phyloP scores from a whole-genome alignment of 2,113 vertebrate genomes.

The Rhinoderma darwinii region DNA sequence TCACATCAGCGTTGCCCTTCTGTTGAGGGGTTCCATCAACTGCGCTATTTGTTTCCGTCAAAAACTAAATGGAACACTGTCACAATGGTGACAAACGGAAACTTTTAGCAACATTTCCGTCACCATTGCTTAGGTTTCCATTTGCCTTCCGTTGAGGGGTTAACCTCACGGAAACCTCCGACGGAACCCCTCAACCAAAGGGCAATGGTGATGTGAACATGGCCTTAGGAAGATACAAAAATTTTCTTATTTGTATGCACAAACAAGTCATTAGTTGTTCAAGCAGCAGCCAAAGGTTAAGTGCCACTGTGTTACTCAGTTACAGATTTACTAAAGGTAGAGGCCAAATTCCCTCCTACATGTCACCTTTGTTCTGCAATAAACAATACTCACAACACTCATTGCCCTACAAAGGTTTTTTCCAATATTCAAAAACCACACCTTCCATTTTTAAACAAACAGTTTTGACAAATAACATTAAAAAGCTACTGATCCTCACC shows the following conservation, averaged over 20 bases:
- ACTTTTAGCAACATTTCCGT: too few species aligned
- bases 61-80: too few species aligned
- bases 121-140: too few species aligned
- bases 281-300: slow-evolving; percentile 46
- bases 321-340: slow-evolving; percentile 31
- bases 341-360: slow-evolving; percentile 22
- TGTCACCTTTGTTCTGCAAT: slow-evolving; percentile 51
- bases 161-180: too few species aligned
- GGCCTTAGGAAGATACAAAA: neutral
- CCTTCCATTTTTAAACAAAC: slow-evolving; percentile 18
- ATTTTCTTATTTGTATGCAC: slow-evolving; percentile 20
- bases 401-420: slow-evolving; percentile 7
- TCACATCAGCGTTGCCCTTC: too few species aligned
- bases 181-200: too few species aligned
- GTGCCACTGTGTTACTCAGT: slow-evolving; percentile 45
- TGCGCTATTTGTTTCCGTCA: too few species aligned
- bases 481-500: neutral
- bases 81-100: too few species aligned
- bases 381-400: slow-evolving; percentile 11
- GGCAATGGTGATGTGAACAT: too few species aligned
- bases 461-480: slow-evolving; percentile 20
- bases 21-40: too few species aligned
- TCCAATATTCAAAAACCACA: neutral
- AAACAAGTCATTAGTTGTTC: slow-evolving; percentile 34
- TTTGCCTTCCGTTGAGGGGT: too few species aligned